These are phyloP conservation scores for Drosophila pruinosa DNA, from an alignment of 1,140 invertebrate genomes.

Conservation along the genomic window DNA sequence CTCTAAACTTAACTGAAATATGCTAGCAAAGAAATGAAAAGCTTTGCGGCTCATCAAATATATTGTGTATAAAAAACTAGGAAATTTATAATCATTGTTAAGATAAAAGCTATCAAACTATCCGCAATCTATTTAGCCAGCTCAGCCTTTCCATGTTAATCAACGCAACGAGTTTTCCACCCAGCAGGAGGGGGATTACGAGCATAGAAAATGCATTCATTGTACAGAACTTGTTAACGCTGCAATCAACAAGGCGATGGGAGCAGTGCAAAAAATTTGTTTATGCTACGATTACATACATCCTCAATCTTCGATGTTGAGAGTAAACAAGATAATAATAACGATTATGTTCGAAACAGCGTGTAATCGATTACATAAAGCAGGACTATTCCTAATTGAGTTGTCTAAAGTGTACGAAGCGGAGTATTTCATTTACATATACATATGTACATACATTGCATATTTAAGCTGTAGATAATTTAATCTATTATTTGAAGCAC, in stretches of 20 bases:
- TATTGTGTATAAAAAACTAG: background rate
- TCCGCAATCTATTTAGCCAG: background rate
- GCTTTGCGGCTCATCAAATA: background rate
- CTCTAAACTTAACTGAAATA: background rate
- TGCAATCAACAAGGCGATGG: background rate
- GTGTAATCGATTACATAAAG: background rate
- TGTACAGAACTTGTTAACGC: slow-evolving; percentile 10
- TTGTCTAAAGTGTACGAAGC: background rate
- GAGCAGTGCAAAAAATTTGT: background rate
- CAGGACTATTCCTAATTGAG: background rate
- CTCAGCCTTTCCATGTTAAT: background rate
- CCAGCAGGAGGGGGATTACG: background rate
- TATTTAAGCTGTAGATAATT: too few relatives aligned
- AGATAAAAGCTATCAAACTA: background rate
- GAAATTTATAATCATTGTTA: background rate
- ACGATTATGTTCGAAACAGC: background rate
- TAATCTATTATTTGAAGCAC: too few relatives aligned
- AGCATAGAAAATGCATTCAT: background rate
- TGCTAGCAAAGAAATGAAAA: background rate
- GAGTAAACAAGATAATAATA: slow-evolving; percentile 1
- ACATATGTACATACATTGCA: too few relatives aligned
- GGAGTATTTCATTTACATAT: too few relatives aligned
- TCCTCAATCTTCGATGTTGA: background rate
- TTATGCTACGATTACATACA: background rate
- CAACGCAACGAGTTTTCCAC: background rate